Conservation (phyloP, 2,888 invertebrate genomes). For the Adelognathus sp. region DNA sequence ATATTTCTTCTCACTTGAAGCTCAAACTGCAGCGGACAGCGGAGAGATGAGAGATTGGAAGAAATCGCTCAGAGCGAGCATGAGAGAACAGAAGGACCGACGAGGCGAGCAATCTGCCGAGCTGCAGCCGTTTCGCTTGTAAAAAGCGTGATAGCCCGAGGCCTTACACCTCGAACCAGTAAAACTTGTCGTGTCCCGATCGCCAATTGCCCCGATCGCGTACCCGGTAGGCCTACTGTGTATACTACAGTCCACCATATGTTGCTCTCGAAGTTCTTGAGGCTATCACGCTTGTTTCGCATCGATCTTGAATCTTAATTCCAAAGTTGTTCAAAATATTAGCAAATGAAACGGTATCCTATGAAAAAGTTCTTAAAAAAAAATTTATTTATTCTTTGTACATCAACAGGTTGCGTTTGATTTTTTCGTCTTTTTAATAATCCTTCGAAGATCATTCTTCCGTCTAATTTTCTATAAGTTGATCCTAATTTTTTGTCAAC, state of each 20-base stretch:
- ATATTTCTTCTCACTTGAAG: too few species aligned
- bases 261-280: not conserved
- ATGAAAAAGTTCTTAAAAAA: not conserved
- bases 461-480: not conserved
- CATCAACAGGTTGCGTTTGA: conserved; percentile 16
- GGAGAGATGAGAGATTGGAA: too few species aligned
- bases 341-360: not conserved
- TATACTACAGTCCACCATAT: conserved; percentile 9
- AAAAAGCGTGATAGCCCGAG: conserved; percentile 75
- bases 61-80: too few species aligned
- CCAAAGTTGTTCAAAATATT: not conserved
- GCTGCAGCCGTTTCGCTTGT: conserved; percentile 68
- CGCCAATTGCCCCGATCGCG: conserved; percentile 66
- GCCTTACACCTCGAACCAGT: conserved; percentile 80
- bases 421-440: not conserved
- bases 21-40: too few species aligned
- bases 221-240: not conserved
- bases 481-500: not conserved
- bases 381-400: conserved; percentile 43
- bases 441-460: not conserved
- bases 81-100: conserved; percentile 5
- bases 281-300: not conserved
- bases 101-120: conserved; percentile 12
- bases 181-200: conserved; percentile 77
- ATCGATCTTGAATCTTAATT: not conserved